These are phyloP conservation scores for Taurulus bubalis DNA, from an alignment of 2,113 vertebrate genomes.

Conservation along the genomic window DNA sequence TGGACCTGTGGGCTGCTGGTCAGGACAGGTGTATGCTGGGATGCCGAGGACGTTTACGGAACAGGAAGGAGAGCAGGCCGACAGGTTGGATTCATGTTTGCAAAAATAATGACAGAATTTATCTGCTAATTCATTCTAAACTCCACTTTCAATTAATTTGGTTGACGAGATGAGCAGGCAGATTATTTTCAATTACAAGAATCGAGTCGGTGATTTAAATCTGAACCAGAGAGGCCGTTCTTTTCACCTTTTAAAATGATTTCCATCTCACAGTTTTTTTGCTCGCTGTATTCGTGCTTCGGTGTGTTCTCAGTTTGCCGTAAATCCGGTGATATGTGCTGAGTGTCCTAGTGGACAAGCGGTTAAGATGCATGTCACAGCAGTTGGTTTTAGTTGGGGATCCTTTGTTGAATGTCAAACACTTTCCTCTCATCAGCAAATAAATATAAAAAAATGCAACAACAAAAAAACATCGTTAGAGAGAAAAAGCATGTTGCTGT, in stretches of 20 bases:
- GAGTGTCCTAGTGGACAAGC: no score
- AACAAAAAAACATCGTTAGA: no score
- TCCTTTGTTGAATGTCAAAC: not conserved
- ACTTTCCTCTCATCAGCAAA: no score
- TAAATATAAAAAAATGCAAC: no score
- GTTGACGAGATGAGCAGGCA: not conserved
- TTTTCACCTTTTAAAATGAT: no score
- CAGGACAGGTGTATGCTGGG: conserved; percentile 29
- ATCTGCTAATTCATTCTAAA: not conserved
- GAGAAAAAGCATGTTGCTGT: not conserved
- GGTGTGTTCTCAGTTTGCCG: no score
- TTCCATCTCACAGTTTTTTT: no score
- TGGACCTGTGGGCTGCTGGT: conserved; percentile 64
- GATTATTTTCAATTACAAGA: not conserved
- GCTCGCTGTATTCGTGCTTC: no score
- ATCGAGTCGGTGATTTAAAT: no score
- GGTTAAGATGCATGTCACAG: not conserved
- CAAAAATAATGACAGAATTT: no score
- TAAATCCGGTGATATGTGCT: no score
- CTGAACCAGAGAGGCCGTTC: no score
- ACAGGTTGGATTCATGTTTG: conserved; percentile 61
- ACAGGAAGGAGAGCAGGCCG: not conserved
- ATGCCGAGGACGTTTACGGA: conserved; percentile 21
- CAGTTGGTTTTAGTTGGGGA: not conserved
- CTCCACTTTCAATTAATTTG: not conserved